Conservation (phyloP, 1,140 invertebrate genomes). For the Eciton burchellii region DNA sequence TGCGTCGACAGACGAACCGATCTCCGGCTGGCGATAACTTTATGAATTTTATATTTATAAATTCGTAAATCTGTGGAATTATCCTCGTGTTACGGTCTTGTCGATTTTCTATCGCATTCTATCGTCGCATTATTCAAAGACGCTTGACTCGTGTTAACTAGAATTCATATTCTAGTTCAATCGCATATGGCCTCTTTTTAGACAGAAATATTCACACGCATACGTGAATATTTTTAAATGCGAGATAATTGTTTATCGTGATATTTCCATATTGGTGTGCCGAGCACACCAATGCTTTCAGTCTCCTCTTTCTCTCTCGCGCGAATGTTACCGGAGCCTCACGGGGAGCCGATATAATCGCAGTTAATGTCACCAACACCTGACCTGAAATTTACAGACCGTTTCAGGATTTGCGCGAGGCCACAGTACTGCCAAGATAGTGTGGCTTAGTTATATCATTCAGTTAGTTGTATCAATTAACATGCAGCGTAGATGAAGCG, state of each 20-base stretch:
- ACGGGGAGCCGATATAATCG: background rate
- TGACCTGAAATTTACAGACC: constrained; percentile 38
- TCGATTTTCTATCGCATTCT: too few relatives aligned
- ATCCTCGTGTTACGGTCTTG: too few relatives aligned
- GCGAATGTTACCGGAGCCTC: constrained; percentile 17
- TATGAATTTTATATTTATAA: too few relatives aligned
- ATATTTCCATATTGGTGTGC: too few relatives aligned
- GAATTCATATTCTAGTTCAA: too few relatives aligned
- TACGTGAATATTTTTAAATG: too few relatives aligned
- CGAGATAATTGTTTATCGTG: too few relatives aligned
- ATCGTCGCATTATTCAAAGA: background rate
- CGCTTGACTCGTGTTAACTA: background rate
- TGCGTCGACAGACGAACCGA: background rate
- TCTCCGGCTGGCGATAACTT: background rate
- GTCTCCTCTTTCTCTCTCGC: too few relatives aligned
- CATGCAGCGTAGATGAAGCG: background rate
- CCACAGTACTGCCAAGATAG: background rate
- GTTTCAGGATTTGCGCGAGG: constrained; percentile 1
- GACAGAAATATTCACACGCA: too few relatives aligned
- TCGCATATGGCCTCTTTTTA: too few relatives aligned
- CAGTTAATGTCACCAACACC: constrained; percentile 51
- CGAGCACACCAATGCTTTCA: background rate
- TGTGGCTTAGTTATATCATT: background rate
- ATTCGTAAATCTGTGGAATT: too few relatives aligned
- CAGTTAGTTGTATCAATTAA: background rate